A percentile compares a stretch with the other conserved stretches of the same genome.
Conservation (phyloP, 2,888 invertebrate genomes). For the Antheraea assamensis region DNA sequence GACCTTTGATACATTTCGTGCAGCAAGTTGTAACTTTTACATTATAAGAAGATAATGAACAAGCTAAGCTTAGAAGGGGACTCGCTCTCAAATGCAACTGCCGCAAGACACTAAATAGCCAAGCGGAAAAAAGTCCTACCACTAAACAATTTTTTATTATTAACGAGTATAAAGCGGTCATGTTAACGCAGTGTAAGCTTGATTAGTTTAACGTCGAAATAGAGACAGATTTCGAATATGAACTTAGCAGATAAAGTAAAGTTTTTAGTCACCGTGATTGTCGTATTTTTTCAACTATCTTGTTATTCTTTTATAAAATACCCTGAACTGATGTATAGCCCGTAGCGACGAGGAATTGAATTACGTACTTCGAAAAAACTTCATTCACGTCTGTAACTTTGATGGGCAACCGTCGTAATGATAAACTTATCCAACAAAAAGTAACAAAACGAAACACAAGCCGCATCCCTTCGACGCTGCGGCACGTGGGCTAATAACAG, state of each 20-base stretch:
- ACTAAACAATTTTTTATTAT: too few species aligned
- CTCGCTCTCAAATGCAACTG: too few species aligned
- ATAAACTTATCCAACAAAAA: slow-evolving; percentile 1
- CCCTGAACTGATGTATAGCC: background rate
- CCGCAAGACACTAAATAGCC: too few species aligned
- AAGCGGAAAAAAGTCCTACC: too few species aligned
- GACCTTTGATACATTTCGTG: too few species aligned
- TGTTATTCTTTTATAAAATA: background rate
- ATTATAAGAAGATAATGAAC: too few species aligned
- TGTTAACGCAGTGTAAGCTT: too few species aligned
- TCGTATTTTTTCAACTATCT: background rate
- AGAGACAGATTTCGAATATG: too few species aligned
- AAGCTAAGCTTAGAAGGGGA: too few species aligned
- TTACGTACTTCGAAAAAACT: background rate
- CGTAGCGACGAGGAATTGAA: background rate
- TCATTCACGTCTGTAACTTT: background rate
- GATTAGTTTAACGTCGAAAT: too few species aligned
- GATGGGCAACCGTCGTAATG: background rate
- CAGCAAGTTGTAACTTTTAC: too few species aligned
- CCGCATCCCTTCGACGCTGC: background rate
- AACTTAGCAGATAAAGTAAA: background rate
- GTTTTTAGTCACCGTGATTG: background rate
- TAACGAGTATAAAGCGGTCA: too few species aligned
- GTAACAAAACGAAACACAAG: background rate
- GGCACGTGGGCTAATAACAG: background rate